These are phyloP conservation scores for Cyclina sinensis DNA, from an alignment of 1,140 invertebrate species.

Conservation along the genomic window DNA sequence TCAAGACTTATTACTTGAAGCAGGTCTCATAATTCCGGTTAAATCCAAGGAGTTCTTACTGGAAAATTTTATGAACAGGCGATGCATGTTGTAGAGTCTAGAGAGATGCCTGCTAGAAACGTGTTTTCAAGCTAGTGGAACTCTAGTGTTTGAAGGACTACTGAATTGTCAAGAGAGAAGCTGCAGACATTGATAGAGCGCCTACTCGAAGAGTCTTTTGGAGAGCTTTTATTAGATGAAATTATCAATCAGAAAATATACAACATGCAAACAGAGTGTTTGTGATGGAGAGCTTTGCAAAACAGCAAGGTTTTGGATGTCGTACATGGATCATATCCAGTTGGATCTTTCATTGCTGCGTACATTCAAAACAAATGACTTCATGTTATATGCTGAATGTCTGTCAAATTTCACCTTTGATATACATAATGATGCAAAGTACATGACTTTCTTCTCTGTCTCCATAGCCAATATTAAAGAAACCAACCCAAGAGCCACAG, in stretches of 20 bases:
- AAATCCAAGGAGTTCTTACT: slow-evolving; percentile 54
- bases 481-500: slow-evolving; percentile 65
- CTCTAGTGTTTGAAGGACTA: slow-evolving; percentile 22
- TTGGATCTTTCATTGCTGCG: slow-evolving; percentile 57
- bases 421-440: slow-evolving; percentile 73
- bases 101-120: too few relatives aligned
- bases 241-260: not conserved
- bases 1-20: slow-evolving; percentile 59
- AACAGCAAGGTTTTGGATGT: slow-evolving; percentile 70
- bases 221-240: not conserved
- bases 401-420: slow-evolving; percentile 63
- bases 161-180: not conserved
- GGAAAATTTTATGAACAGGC: slow-evolving; percentile 69
- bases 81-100: too few relatives aligned
- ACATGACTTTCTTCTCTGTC: slow-evolving; percentile 70
- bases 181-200: not conserved
- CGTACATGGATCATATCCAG: slow-evolving; percentile 70
- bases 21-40: slow-evolving; percentile 48
- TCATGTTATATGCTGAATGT: slow-evolving; percentile 56
- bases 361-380: slow-evolving; percentile 73
- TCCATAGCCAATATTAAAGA: slow-evolving; percentile 71
- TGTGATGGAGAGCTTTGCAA: slow-evolving; percentile 44
- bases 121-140: too few relatives aligned
- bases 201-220: not conserved
- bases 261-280: not conserved